Evolutionary conservation across 2,888 invertebrate species (phyloP).

Genomic region (Meliscaeva auricollis): DNA sequence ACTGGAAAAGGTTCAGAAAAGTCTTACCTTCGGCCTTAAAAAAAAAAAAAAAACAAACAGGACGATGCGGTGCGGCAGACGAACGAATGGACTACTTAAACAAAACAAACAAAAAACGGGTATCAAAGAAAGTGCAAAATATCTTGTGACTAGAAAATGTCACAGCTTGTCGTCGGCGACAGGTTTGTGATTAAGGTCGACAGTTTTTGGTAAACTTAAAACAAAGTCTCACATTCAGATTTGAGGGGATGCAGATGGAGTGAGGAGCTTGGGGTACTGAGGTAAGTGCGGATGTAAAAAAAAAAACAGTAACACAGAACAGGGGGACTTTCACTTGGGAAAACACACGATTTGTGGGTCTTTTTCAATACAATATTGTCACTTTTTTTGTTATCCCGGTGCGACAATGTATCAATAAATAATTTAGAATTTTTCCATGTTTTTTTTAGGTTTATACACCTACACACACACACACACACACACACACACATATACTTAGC

Average conservation of each 20-base stretch:
- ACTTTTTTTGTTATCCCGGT: constrained; percentile 23
- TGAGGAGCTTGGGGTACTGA: neutral
- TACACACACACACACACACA: neutral
- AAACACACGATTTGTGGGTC: constrained; percentile 17
- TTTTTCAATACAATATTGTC: constrained; percentile 23
- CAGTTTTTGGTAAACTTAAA: constrained; percentile 74
- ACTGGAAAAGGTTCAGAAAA: constrained; percentile 6
- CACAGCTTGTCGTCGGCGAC: constrained; percentile 77
- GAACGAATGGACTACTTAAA: neutral
- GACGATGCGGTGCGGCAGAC: neutral
- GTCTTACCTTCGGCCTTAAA: constrained; percentile 29
- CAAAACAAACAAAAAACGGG: neutral
- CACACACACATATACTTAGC: neutral
- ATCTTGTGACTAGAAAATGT: constrained; percentile 76
- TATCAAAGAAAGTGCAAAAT: constrained; percentile 68
- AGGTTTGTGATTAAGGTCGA: constrained; percentile 78
- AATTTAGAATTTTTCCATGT: constrained; percentile 56
- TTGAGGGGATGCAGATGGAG: neutral
- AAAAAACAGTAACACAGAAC: neutral
- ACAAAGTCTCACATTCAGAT: constrained; percentile 55
- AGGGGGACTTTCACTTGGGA: constrained; percentile 21
- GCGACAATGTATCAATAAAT: constrained; percentile 69
- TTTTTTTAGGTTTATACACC: neutral
- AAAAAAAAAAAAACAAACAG: too few relatives aligned
- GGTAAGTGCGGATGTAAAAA: neutral